Evolutionary conservation across 2,888 invertebrate species (phyloP), one percentile per base, ranked within the genome.

Genomic region (Orchesella flavescens): DNA sequence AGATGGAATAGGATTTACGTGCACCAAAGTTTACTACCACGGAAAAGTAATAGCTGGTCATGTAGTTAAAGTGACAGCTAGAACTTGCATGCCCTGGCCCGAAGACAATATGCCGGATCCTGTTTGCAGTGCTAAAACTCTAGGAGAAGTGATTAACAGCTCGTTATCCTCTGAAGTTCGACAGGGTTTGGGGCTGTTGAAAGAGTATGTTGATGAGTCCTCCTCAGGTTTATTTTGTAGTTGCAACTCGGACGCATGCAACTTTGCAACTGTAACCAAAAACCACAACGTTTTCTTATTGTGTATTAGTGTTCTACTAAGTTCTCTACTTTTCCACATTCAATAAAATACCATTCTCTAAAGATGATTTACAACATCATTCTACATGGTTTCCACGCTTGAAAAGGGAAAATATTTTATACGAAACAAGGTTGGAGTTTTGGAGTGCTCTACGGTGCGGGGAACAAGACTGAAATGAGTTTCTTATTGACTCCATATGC

Each of bases 51-150:
- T 49, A 17, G 2, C 5, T 0, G 66, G 66, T 7, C 17, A 66
- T 7, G 66, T 44, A 17, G 68, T 68, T 23, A 68, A 68, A 68
- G 68, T 21, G 7, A 68, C 68, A 23, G 46, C 68, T 12, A 21
- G 68, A 46, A 49, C 23, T 49, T 68, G 49, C 13, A 7, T 68
- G 13, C 49, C 68, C 4, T 68, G 68, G 46, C n/a, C 46, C 7
- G 17, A 10, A 21, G 49, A 49, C 12, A 68, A 68, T 19, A 49
- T 4, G 21, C 43, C 68, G 49, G 44, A 44, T 1, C 2, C 2
- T 34, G 34, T 34, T 34, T 68, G 23, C 13, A 21, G 7, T 10
- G 21, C 23, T 19, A 34, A 23, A 68, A 68, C 66, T 23, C 66
- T 66, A 17, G 66, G 19, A 9, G 44, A 66, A n/a, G n/a, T 44